These are phyloP conservation scores for Heteromormyrus szaboi DNA, from an alignment of 2,797 vertebrate species.

Conservation along the genomic window DNA sequence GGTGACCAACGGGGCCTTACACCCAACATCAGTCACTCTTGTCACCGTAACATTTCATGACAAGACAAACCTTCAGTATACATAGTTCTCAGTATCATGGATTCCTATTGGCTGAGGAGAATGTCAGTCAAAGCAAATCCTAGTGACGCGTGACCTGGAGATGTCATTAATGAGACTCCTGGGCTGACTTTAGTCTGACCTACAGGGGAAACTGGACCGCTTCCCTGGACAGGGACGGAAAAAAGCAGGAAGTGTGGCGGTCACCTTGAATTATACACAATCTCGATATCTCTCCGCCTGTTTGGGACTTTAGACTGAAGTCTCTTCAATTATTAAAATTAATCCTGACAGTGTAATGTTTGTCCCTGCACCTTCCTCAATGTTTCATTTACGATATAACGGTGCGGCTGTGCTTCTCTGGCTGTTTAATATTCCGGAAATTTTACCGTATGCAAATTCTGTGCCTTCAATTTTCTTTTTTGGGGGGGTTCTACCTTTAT, in stretches of 20 bases:
- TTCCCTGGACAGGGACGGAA: background rate
- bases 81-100: background rate
- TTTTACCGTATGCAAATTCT: background rate
- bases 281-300: background rate
- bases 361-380: background rate
- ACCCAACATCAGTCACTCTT: background rate
- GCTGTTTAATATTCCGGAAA: background rate
- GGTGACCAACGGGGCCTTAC: background rate
- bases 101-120: background rate
- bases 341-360: slow-evolving; percentile 1
- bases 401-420: background rate
- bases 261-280: slow-evolving; percentile 3
- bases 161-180: background rate
- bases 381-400: background rate
- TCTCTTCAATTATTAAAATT: slow-evolving; percentile 6
- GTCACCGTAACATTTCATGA: background rate
- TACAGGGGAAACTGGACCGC: background rate
- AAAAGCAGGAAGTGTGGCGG: background rate
- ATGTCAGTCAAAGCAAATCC: background rate
- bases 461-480: background rate
- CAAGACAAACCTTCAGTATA: background rate
- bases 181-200: background rate
- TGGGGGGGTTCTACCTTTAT: background rate
- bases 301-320: background rate
- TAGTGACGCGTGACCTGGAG: background rate